Evolutionary conservation across 2,888 invertebrate genomes (phyloP), one percentile per base, ranked within the genome.

Genomic region (Leucania comma): DNA sequence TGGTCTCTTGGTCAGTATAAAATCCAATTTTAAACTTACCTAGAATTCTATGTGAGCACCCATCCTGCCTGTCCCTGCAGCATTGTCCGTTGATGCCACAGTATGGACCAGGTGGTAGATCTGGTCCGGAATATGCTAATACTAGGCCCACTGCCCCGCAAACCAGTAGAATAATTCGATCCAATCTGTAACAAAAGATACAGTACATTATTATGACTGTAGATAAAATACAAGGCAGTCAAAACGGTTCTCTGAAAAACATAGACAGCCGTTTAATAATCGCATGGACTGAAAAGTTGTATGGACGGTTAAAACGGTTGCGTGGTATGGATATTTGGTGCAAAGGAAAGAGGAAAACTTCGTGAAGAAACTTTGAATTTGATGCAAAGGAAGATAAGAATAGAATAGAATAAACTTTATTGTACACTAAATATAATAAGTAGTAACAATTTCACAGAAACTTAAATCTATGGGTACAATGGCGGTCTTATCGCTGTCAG

Each of bases 21-120:
- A 29, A 29, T 29, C 29, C 29, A 29, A 3, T 29, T 12, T n/a
- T 14, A 14, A 61, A 70, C 87, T 85, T 77, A 97, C 97, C 96
- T 72, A 98, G 93, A 87, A 99, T 98, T 32, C 97, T 97, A 65
- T 97, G 97, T 0, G 98, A 97, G 91, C 99, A 99, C 24, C 97
- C 96, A 91, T 99, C 99, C 80, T 97, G 95, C 58, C 99, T 96
- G 60, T 97, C 97, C 0, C 88, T 87, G 89, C 99, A 99, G 92
- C 99, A 99, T 26, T 94, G 91, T 20, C 91, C 58, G 4, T 91
- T 74, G 2, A 89, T 90, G 0, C 93, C 96, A 86, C 97, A 97
- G 89, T 97, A 97, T 0, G 96, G 96, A 0, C 97, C 97, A 0
- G 95, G 94, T 0, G 96, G 96, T 5, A 97, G 85, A 72, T 96